Percentiles rank a stretch among this genome's conserved stretches.
phyloP scores from a whole-genome alignment of 2,888 invertebrate species.

The Automeris io region DNA sequence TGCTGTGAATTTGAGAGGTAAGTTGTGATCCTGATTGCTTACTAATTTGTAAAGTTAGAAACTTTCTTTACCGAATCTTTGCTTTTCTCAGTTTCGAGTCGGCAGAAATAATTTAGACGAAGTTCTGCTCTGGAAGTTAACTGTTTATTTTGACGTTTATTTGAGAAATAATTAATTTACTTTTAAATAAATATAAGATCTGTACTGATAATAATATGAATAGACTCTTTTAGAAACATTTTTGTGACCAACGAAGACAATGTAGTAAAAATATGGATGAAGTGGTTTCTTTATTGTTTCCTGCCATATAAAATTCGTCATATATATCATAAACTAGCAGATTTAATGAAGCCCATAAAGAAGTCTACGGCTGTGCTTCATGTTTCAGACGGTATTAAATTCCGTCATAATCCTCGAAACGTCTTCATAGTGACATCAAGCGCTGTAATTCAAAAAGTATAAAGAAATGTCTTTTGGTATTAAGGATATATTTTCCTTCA shows the following conservation, averaged over 20 bases:
- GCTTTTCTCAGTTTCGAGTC: no score
- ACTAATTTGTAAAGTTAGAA: neutral
- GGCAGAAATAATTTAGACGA: no score
- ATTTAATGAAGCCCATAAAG: conserved; percentile 43
- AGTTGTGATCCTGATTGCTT: conserved; percentile 12
- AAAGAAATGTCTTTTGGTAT: neutral
- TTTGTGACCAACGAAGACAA: no score
- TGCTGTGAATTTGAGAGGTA: conserved; percentile 66
- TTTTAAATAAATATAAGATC: no score
- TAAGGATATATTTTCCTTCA: conserved; percentile 13
- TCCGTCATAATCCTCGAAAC: neutral
- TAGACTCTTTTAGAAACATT: no score
- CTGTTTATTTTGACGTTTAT: no score
- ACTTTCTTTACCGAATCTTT: no score
- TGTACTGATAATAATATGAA: no score
- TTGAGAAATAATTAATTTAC: no score
- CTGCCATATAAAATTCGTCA: conserved; percentile 5
- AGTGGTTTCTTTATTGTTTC: neutral
- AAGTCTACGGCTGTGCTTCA: conserved; percentile 31
- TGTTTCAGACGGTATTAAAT: conserved; percentile 30
- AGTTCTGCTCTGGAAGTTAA: no score
- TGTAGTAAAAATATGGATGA: no score
- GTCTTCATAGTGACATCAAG: conserved; percentile 11
- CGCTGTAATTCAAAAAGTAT: neutral
- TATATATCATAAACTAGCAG: conserved; percentile 18